phyloP scores from a whole-genome alignment of 2,113 vertebrate species.

The Labeo rohita region DNA sequence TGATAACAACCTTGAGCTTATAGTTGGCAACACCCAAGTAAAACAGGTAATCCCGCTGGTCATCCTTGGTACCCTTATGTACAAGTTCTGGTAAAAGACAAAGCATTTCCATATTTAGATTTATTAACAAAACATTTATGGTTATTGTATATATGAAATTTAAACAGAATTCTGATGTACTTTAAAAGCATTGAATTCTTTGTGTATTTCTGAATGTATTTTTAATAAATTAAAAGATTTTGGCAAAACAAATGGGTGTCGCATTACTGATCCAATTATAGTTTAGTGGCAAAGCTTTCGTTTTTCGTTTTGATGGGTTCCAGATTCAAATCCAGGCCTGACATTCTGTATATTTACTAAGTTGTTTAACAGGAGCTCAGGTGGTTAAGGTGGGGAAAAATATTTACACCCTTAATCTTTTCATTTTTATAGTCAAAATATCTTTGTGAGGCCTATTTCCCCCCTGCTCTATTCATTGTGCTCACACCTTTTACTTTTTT shows the following conservation, averaged over 20 bases:
- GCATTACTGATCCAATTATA: too few relatives aligned
- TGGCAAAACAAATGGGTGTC: too few relatives aligned
- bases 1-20: constrained; percentile 81
- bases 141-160: background rate
- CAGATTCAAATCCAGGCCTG: too few relatives aligned
- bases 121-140: background rate
- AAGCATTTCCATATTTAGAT: constrained; percentile 30
- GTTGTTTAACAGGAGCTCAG: background rate
- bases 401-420: background rate
- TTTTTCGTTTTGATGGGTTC: too few relatives aligned
- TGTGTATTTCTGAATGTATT: too few relatives aligned
- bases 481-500: background rate
- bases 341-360: too few relatives aligned
- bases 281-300: too few relatives aligned
- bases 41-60: constrained; percentile 86
- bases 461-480: background rate
- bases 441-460: background rate
- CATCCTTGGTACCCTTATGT: constrained; percentile 82
- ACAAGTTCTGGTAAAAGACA: constrained; percentile 76
- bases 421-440: background rate
- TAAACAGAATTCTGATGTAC: background rate
- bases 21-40: constrained; percentile 87
- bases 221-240: too few relatives aligned
- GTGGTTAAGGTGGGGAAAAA: background rate
- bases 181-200: background rate